Evolutionary conservation across 2,888 invertebrate genomes (phyloP).

Genomic region (Camponotus fellah): DNA sequence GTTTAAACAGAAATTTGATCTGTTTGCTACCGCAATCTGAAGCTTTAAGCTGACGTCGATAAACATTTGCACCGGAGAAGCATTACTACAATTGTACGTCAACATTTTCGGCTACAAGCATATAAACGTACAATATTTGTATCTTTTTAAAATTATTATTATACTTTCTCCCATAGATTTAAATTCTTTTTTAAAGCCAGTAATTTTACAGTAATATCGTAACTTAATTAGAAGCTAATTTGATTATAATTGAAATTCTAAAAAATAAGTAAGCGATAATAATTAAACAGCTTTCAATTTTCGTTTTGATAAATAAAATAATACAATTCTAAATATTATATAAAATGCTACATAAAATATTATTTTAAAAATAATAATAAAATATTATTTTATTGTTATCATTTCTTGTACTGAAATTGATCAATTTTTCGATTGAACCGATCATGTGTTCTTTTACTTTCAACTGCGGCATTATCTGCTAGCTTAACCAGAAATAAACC

Average conservation of each 20-base stretch:
- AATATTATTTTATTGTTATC: neutral
- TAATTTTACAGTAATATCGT: neutral
- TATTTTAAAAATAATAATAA: neutral
- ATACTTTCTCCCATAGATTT: neutral
- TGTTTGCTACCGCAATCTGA: conserved; percentile 67
- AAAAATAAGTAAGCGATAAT: neutral
- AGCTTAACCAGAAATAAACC: conserved; percentile 63
- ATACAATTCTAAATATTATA: neutral
- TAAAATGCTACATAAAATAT: neutral
- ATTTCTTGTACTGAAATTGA: neutral
- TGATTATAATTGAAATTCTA: neutral
- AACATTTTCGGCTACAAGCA: conserved; percentile 22
- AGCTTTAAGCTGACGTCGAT: conserved; percentile 33
- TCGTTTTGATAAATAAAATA: neutral
- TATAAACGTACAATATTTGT: neutral
- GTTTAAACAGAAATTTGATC: conserved; percentile 75
- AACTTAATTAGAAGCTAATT: neutral
- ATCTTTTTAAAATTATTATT: conserved; percentile 9
- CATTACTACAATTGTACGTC: conserved; percentile 3
- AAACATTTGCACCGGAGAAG: conserved; percentile 59
- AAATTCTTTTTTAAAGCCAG: conserved; percentile 5
- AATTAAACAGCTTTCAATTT: neutral
- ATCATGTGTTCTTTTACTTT: neutral
- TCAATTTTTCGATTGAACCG: neutral
- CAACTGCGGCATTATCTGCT: conserved; percentile 51